Base-by-base conservation (phyloP, 2,797 vertebrate species). In the Sebastes oblongus region DNA sequence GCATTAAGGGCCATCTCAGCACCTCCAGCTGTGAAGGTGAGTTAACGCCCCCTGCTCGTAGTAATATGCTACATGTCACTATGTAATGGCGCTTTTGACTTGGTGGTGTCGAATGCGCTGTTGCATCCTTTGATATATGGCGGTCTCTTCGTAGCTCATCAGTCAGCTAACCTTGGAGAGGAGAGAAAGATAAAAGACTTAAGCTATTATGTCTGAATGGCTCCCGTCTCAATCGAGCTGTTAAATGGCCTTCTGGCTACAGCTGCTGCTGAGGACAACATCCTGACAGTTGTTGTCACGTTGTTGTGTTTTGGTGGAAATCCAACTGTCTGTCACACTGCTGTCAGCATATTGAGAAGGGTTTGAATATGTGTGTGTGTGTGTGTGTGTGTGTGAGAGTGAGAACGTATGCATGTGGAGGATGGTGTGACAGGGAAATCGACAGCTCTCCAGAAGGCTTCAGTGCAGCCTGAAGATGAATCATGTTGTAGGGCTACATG, bases 101-200 rank as follows among this genome's bases (percentile, higher is more conserved):
- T 55, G 80, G 58, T 7, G 65, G 74, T 81, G 84, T 86, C 55
- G 10, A 80, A 82, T 80, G 78, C 61, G 46, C 70, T 67, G 83
- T 88, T 88, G 86, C 85, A 65, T 89, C 79, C 79, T 85, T 87
- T 94, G 92, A 94, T 92, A 69, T 94, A 94, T 88, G 79, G 36
- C 75, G 36, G 22, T 69, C 78, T 75, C 81, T 79, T 8, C 3
- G 67, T 75, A 87, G 79, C 92, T 91, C 91, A 93, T 93, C 92
- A 86, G 77, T 92, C 89, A 86, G 84, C 87, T 91, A 75, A 94
- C 91, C 93, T 94, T 94, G 89, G 68, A 80, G 83, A 87, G 82
- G 77, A 75, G 86, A 84, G 86, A 75, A 77, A 91, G 92, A 93
- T 91, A 90, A 89, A 93, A 90, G 88, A 93, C 84, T 83, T 72